phyloP scores from a whole-genome alignment of 2,888 invertebrate species.

The Fissipunctia ypsillon region DNA sequence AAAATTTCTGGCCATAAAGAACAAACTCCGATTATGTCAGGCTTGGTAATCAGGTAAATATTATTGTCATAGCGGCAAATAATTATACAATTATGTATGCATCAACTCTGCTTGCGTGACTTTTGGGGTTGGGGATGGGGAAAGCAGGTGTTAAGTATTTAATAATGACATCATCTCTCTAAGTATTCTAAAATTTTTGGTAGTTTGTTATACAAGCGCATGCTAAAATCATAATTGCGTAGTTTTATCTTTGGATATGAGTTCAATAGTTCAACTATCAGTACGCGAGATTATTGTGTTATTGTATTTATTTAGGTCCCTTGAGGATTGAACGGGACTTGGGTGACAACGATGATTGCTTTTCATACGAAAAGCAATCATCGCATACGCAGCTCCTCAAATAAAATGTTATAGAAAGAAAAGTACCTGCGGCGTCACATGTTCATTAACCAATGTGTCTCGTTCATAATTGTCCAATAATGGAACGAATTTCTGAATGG shows the following conservation, averaged over 20 bases:
- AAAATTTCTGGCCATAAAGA: no score
- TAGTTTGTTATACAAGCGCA: conserved; percentile 7
- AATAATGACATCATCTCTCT: conserved; percentile 15
- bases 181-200: neutral
- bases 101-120: neutral
- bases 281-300: conserved; percentile 24
- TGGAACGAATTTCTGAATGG: conserved; percentile 93
- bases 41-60: neutral
- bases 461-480: conserved; percentile 97
- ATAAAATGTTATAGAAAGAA: neutral
- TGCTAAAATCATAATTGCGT: conserved; percentile 20
- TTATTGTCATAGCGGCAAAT: neutral
- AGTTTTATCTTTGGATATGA: conserved; percentile 29
- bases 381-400: no score
- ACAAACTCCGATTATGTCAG: neutral
- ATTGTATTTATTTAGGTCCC: conserved; percentile 30
- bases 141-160: neutral
- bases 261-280: conserved; percentile 47
- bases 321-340: conserved; percentile 5
- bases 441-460: conserved; percentile 93
- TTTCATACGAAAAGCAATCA: no score
- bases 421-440: conserved; percentile 92
- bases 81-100: neutral
- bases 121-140: neutral
- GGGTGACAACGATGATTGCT: no score